A percentile compares a stretch with the other conserved stretches of the same genome.
These are phyloP conservation scores for Puffinus mauretanicus DNA, from an alignment of 2,113 vertebrate species.

Conservation along the genomic window DNA sequence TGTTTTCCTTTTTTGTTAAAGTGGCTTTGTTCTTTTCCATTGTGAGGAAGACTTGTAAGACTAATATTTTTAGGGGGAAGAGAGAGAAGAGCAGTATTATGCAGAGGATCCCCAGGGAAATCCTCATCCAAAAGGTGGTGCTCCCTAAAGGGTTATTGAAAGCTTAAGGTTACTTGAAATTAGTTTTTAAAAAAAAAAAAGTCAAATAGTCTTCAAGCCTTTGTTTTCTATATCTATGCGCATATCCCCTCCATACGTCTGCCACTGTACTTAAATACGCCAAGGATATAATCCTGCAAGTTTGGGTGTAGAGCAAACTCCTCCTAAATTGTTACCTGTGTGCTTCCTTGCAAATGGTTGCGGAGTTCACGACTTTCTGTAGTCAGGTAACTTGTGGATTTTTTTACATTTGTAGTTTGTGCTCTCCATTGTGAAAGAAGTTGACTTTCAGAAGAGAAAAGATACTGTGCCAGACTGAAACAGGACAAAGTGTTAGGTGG, in stretches of 20 bases:
- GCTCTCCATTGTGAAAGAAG: background rate
- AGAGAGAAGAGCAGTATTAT: background rate
- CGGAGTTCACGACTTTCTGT: background rate
- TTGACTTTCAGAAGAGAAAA: background rate
- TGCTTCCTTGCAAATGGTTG: background rate
- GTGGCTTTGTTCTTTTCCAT: background rate
- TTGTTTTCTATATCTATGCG: background rate
- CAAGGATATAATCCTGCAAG: background rate
- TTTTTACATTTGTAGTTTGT: background rate
- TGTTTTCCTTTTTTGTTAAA: background rate
- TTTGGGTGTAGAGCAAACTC: background rate
- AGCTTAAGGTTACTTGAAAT: background rate
- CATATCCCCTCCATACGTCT: background rate
- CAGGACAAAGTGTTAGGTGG: background rate
- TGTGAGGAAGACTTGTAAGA: background rate
- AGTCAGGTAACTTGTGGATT: background rate
- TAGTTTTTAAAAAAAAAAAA: background rate
- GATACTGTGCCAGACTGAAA: background rate
- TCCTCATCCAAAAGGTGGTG: background rate
- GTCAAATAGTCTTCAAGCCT: background rate
- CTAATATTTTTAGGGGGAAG: background rate
- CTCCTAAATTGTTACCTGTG: background rate
- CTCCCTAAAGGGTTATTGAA: background rate
- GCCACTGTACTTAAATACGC: background rate
- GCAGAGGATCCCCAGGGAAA: background rate